Evolutionary conservation across 37 sponge, comb jelly and placozoan species (phyloP).

Genomic region (Beroe ovata): DNA sequence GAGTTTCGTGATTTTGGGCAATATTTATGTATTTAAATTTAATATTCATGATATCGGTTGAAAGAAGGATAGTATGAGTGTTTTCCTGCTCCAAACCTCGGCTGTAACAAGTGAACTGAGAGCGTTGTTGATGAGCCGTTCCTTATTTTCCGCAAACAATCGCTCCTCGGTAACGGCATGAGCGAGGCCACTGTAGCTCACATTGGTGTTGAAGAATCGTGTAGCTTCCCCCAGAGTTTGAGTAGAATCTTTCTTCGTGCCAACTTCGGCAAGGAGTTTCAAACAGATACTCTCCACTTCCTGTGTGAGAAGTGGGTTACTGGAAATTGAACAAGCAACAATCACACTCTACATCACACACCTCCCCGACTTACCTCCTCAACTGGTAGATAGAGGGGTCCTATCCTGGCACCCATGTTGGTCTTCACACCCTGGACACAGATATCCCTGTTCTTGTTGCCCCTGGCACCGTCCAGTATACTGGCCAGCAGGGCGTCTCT

Average conservation of each 20-base stretch:
- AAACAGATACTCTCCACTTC: slow-evolving; percentile 95
- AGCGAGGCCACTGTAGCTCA: slow-evolving; percentile 92
- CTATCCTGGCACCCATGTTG: slow-evolving; percentile 80
- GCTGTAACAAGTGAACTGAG: slow-evolving; percentile 77
- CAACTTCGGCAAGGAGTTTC: slow-evolving; percentile 74
- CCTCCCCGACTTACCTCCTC: slow-evolving; percentile 25
- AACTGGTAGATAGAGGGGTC: slow-evolving; percentile 72
- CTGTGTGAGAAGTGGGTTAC: slow-evolving; percentile 75
- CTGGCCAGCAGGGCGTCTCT: slow-evolving; percentile 95
- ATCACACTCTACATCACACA: not conserved
- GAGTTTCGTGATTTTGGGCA: no score
- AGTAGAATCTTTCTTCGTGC: slow-evolving; percentile 66
- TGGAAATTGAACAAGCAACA: not conserved
- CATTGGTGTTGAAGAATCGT: slow-evolving; percentile 89
- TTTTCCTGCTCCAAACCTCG: slow-evolving; percentile 73
- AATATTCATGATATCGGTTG: no score
- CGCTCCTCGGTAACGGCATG: slow-evolving; percentile 96
- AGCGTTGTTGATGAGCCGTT: slow-evolving; percentile 87
- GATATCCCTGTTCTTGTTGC: slow-evolving; percentile 91
- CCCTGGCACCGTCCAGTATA: slow-evolving; percentile 95
- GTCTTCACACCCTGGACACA: slow-evolving; percentile 94
- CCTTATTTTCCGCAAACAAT: slow-evolving; percentile 97
- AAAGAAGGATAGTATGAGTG: no score
- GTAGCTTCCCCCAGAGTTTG: slow-evolving; percentile 77
- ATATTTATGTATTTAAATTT: no score